These are phyloP conservation scores for Casuarius casuarius DNA, from an alignment of 2,113 vertebrate species.

Conservation along the genomic window DNA sequence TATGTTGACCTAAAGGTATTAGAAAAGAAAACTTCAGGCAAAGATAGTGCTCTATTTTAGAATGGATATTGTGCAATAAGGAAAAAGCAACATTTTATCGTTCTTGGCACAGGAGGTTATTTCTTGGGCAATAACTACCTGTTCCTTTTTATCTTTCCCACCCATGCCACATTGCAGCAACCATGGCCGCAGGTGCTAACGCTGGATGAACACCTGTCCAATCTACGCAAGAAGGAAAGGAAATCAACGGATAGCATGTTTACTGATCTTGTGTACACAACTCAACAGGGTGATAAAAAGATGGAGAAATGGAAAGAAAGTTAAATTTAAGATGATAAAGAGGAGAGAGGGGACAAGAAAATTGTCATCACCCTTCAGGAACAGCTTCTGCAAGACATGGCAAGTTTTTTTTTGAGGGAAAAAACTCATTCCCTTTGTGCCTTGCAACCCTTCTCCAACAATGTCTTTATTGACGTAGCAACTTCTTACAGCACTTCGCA, in stretches of 20 bases:
- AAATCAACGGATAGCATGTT: background rate
- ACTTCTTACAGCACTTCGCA: background rate
- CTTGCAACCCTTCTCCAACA: background rate
- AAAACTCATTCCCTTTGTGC: background rate
- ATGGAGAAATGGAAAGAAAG: background rate
- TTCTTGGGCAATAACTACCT: background rate
- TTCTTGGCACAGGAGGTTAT: background rate
- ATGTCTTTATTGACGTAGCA: background rate
- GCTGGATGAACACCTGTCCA: background rate
- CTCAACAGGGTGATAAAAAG: background rate
- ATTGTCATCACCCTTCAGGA: background rate
- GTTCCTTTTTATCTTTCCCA: constrained; percentile 14
- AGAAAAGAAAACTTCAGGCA: constrained; percentile 17
- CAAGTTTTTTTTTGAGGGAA: background rate
- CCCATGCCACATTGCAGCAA: background rate
- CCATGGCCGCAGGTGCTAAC: background rate
- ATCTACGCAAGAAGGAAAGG: background rate
- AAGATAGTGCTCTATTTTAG: background rate
- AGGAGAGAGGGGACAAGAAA: background rate
- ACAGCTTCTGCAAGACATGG: background rate
- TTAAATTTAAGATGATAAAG: background rate
- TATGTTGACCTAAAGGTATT: background rate
- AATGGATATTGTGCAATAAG: background rate
- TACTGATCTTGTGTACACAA: background rate
- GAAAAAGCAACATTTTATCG: constrained; percentile 2